A percentile compares a stretch with the other conserved stretches of the same genome.
Evolutionary conservation across 2,113 vertebrate genomes (phyloP).

Genomic region (Salvelinus sp.): DNA sequence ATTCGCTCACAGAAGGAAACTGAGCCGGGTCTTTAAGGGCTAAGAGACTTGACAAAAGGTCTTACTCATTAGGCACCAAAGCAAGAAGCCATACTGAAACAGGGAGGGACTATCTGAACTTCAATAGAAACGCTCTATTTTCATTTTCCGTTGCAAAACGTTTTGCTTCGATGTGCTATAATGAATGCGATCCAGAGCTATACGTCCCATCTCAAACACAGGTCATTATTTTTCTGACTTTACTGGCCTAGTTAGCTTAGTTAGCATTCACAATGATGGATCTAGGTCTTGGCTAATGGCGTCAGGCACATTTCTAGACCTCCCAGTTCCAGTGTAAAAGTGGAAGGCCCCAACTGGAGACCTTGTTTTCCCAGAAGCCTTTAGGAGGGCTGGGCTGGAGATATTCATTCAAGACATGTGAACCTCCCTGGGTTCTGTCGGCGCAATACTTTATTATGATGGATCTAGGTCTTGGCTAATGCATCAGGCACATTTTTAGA

Average conservation of each 20-base stretch:
- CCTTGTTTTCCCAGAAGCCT: conserved; percentile 2
- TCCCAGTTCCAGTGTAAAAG: conserved; percentile 7
- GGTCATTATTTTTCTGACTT: background rate
- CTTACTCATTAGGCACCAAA: too few relatives aligned
- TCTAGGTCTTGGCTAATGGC: conserved; percentile 14
- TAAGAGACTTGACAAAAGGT: background rate
- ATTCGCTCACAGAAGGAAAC: conserved; percentile 26
- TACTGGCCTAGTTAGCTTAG: background rate
- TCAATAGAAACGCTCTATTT: too few relatives aligned
- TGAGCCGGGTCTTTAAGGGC: conserved; percentile 9
- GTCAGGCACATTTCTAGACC: conserved; percentile 8
- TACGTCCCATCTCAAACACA: background rate
- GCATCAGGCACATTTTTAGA: background rate
- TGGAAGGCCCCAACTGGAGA: background rate
- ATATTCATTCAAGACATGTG: background rate
- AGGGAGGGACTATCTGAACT: too few relatives aligned
- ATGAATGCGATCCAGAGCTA: background rate
- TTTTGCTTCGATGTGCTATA: too few relatives aligned
- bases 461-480: conserved; percentile 10
- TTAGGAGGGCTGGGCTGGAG: background rate
- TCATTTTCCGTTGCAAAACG: too few relatives aligned
- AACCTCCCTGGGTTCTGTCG: too few relatives aligned
- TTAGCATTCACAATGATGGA: background rate
- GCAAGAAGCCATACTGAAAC: too few relatives aligned
- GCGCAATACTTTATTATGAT: background rate